Conservation (phyloP, 2,888 invertebrate genomes). For the Drosophila meridionalis region DNA sequence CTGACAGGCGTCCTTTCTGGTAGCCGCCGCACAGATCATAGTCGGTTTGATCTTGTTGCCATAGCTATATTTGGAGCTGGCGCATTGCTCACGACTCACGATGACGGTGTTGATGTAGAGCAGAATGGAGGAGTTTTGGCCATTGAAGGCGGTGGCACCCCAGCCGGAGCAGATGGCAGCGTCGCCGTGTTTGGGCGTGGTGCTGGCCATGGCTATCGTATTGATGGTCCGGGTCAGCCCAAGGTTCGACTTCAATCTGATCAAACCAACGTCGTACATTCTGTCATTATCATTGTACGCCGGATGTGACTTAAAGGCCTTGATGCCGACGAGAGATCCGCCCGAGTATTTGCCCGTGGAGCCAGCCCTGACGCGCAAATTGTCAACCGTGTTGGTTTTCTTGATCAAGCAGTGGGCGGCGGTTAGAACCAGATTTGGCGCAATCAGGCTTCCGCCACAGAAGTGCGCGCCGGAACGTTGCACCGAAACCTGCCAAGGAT, state of each 20-base stretch:
- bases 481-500: conserved; percentile 81
- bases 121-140: conserved; percentile 28
- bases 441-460: conserved; percentile 87
- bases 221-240: conserved; percentile 38
- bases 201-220: conserved; percentile 46
- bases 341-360: conserved; percentile 37
- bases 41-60: conserved; percentile 49
- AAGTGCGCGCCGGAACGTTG: conserved; percentile 84
- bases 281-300: conserved; percentile 17
- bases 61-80: conserved; percentile 83
- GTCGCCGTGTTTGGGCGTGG: conserved; percentile 36
- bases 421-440: conserved; percentile 85
- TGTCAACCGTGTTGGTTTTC: conserved; percentile 18
- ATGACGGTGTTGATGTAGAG: conserved; percentile 50
- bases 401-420: conserved; percentile 87
- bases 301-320: conserved; percentile 41
- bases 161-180: conserved; percentile 53
- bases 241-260: conserved; percentile 40
- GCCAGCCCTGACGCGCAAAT: conserved; percentile 49
- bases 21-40: conserved; percentile 75
- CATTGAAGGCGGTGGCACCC: conserved; percentile 46
- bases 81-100: conserved; percentile 80
- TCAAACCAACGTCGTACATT: conserved; percentile 50
- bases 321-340: conserved; percentile 33
- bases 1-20: conserved; percentile 76